phyloP scores from a whole-genome alignment of 2,797 vertebrate genomes.

The Pangasius mekongensis region DNA sequence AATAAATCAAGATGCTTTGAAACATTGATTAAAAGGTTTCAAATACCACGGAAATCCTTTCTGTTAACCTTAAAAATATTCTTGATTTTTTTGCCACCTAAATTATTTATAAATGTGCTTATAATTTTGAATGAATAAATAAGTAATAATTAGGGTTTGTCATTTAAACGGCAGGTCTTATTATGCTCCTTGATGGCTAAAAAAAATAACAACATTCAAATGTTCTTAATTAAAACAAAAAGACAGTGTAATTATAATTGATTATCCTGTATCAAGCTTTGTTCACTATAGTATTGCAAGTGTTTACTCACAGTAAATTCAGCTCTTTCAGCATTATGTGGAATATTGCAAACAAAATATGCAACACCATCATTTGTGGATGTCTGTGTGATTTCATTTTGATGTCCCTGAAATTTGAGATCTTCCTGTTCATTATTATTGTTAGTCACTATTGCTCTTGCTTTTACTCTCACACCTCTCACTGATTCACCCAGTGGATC shows the following conservation, averaged over 20 bases:
- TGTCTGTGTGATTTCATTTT: slow-evolving; percentile 49
- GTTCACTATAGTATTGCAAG: neutral
- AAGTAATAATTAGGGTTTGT: neutral
- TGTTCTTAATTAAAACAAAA: neutral
- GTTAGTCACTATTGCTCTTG: slow-evolving; percentile 58
- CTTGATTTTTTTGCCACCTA: neutral
- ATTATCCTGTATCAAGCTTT: neutral
- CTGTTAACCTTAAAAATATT: neutral
- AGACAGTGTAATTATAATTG: neutral
- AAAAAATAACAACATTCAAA: neutral
- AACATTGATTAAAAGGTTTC: neutral
- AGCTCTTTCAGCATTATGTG: slow-evolving; percentile 50
- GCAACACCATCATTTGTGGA: slow-evolving; percentile 73
- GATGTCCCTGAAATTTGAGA: slow-evolving; percentile 39
- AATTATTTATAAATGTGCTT: neutral
- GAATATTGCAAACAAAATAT: slow-evolving; percentile 80
- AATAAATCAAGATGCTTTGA: neutral
- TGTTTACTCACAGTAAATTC: slow-evolving; percentile 77
- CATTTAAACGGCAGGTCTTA: neutral
- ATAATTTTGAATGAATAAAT: neutral
- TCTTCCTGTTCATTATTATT: slow-evolving; percentile 20
- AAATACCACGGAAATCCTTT: neutral
- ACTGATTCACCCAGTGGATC: slow-evolving; percentile 75
- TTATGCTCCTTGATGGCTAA: neutral
- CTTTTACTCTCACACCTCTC: slow-evolving; percentile 68